Conservation (phyloP, 2,888 invertebrate species). For the Gortyna flavago region DNA sequence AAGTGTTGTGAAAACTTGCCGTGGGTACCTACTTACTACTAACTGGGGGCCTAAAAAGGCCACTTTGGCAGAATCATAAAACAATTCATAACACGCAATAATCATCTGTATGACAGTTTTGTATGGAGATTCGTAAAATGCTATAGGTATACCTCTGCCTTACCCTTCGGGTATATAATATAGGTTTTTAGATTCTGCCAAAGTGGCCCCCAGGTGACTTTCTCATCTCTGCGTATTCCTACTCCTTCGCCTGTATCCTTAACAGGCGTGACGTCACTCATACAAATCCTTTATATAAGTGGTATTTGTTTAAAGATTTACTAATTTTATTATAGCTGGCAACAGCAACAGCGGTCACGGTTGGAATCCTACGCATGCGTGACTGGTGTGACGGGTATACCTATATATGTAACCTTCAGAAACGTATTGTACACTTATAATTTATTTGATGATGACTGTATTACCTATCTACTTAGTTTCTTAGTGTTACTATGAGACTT, state of each 20-base stretch:
- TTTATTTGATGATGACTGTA: conserved; percentile 31
- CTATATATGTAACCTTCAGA: conserved; percentile 46
- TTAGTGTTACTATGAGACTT: conserved; percentile 15
- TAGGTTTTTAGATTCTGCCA: no score
- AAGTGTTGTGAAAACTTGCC: neutral
- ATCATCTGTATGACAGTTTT: no score
- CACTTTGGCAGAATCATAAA: no score
- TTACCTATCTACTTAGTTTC: conserved; percentile 10
- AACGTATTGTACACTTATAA: conserved; percentile 31
- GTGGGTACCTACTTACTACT: neutral
- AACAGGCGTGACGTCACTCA: neutral
- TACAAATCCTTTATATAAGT: conserved; percentile 3
- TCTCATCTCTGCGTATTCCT: neutral
- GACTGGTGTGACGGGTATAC: conserved; percentile 35
- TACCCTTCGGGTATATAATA: no score
- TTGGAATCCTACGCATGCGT: conserved; percentile 31
- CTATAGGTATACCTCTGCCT: no score
- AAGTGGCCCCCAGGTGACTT: no score
- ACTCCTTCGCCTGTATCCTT: neutral
- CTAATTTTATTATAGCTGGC: conserved; percentile 11
- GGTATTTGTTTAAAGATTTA: conserved; percentile 14
- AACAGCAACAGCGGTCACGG: conserved; percentile 43
- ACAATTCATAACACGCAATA: no score
- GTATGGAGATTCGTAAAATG: no score
- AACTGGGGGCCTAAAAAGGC: no score